Evolutionary conservation across 2,797 vertebrate species (phyloP), one percentile per base, ranked within the genome.

Genomic region (Catostomus latipinnis): DNA sequence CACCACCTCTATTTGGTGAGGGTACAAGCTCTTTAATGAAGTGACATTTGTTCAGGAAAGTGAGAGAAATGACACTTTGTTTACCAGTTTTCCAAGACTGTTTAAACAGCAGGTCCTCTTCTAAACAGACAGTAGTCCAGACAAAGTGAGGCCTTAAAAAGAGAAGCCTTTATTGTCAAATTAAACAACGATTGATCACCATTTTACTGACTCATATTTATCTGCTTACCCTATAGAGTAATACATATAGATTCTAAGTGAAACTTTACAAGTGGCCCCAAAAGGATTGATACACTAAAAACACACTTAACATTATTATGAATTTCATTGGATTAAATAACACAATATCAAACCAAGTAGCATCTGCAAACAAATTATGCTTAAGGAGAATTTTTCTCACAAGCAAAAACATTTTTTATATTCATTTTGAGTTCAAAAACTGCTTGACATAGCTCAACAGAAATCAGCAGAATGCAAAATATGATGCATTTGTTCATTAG

Each of bases 1-100:
- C 62, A 54, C 22, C 1, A 14, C 66, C 74, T 73, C 70, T 53
- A 50, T 69, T 46, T 61, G 61, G 81, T 86, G 75, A 85, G 83
- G 83, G 85, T 34, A 10, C 13, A 61, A 14, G n/a, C 18, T 71
- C 22, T 70, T 78, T 70, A 70, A 61, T 54, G n/a, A 70, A 61
- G 67, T 3, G 4, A 9, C 75, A 50, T 69, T 69, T 77, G 65
- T 50, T 75, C 10, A 8, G 14, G 34, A 1, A 12, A n/a, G 18
- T 14, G 63, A 34, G 65, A 58, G 45, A 11, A 69, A 18, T 14
- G 6, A 63, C 22, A 54, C 22, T 9, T 34, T 34, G 34, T 67
- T 76, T 75, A 66, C 62, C 22, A 50, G 52, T 65, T 76, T 43
- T 57, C 43, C 49, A 6, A 8, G n/a, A 74, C 61, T 52, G 7